Evolutionary conservation across 2,888 invertebrate genomes (phyloP).

Genomic region (Drosophila greeni): DNA sequence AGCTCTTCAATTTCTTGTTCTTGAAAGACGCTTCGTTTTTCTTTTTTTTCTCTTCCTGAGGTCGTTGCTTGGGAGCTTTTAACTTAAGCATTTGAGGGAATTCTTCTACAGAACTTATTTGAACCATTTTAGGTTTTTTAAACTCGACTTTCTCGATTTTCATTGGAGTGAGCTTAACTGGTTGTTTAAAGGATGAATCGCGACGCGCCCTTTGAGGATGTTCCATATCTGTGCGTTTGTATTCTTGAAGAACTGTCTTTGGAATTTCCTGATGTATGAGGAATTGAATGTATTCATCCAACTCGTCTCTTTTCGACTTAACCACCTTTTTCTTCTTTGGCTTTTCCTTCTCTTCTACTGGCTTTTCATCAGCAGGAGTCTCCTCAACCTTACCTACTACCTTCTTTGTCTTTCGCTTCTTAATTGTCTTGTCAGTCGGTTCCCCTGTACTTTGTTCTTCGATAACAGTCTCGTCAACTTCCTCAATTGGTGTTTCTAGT

Average conservation of each 20-base stretch:
- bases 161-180: slow-evolving; percentile 79
- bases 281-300: slow-evolving; percentile 78
- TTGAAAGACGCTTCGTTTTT: slow-evolving; percentile 81
- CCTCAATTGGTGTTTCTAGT: slow-evolving; percentile 65
- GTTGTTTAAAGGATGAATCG: slow-evolving; percentile 65
- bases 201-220: slow-evolving; percentile 74
- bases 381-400: slow-evolving; percentile 71
- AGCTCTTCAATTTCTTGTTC: slow-evolving; percentile 85
- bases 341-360: slow-evolving; percentile 56
- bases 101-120: slow-evolving; percentile 81
- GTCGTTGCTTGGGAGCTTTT: slow-evolving; percentile 78
- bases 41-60: slow-evolving; percentile 79
- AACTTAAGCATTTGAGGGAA: slow-evolving; percentile 84
- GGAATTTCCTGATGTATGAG: slow-evolving; percentile 78
- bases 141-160: slow-evolving; percentile 82
- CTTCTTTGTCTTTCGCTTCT: slow-evolving; percentile 72
- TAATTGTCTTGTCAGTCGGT: slow-evolving; percentile 56
- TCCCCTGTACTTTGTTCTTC: slow-evolving; percentile 37
- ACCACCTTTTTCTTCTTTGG: slow-evolving; percentile 70
- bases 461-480: slow-evolving; percentile 67
- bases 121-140: slow-evolving; percentile 82
- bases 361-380: slow-evolving; percentile 54
- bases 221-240: slow-evolving; percentile 77
- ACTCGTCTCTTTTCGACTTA: slow-evolving; percentile 75
- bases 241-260: slow-evolving; percentile 78